Evolutionary conservation across 2,113 vertebrate species (phyloP).

Genomic region (Mobula hypostoma): DNA sequence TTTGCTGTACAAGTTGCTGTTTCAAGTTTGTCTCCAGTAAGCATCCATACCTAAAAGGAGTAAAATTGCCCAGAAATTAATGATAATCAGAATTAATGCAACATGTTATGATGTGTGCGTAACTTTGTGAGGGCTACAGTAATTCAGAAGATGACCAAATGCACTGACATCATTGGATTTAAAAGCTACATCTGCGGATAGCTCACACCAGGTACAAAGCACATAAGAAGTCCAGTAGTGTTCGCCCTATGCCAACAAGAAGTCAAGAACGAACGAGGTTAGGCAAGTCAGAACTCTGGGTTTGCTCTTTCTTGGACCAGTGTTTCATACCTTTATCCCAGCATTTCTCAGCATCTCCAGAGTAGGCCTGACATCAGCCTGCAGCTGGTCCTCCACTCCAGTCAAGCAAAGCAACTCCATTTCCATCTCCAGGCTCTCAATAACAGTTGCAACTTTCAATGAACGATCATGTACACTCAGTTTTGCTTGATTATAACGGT

Average conservation of each 20-base stretch:
- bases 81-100: neutral
- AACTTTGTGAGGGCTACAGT: neutral
- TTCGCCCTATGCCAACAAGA: no score
- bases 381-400: constrained; percentile 90
- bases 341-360: constrained; percentile 91
- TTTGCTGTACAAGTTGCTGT: constrained; percentile 94
- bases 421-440: constrained; percentile 96
- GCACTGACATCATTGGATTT: neutral
- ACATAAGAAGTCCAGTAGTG: neutral
- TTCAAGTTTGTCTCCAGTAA: constrained; percentile 93
- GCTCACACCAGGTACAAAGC: neutral
- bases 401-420: constrained; percentile 95
- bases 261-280: neutral
- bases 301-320: neutral
- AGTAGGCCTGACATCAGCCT: constrained; percentile 83
- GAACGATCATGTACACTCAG: constrained; percentile 92
- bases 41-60: constrained; percentile 83
- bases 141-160: neutral
- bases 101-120: neutral
- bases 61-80: neutral
- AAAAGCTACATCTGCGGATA: neutral
- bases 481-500: constrained; percentile 88
- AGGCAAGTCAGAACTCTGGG: neutral
- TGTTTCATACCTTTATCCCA: constrained; percentile 77
- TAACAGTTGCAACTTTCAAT: constrained; percentile 90